Evolutionary conservation across 2,888 invertebrate genomes (phyloP), one percentile per base, ranked within the genome.

Genomic region (Endomychus coccineus): DNA sequence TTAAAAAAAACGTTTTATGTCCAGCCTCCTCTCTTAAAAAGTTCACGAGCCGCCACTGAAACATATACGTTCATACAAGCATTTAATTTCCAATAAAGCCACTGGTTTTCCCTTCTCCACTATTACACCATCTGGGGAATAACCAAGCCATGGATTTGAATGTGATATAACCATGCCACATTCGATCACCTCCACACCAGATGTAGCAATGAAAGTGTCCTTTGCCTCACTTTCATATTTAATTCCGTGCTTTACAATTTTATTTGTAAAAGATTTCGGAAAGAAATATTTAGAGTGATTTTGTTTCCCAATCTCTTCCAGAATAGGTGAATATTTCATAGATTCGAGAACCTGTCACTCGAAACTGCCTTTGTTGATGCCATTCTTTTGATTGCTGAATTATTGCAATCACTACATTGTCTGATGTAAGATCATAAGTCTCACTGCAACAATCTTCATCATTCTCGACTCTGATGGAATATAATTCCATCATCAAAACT

Each of bases 201-300:
- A 22, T 31, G n/a, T 2, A 2, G 9, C 12, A 13, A 13, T 19
- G 11, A 31, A 31, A 21, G 13, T 10, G 2, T 13, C 21, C n/a
- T 4, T 21, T 2, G 30, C 30, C n/a, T 21, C 6, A 7, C 6
- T 10, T 21, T 31, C 21, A 13, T 4, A 21, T 3, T 13, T 13
- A 4, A 12, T 2, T 5, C 30, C 30, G 22, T 31, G 30, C 7
- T 21, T 7, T 2, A 9, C 3, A 9, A n/a, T 14, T 9, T 31
- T 31, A 21, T 21, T 31, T 2, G 2, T 31, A 14, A 31, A 31
- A 1, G 7, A 3, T 31, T 31, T 31, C 2, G 7, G 7, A 2
- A 4, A 31, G n/a, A 31, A 31, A 14, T 31, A 31, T 21, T 21
- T 31, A 6, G 14, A 21, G n/a, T 13, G 21, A 13, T 9, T 31